Evolutionary conservation across 2,888 invertebrate species (phyloP).

Genomic region (Euphydryas editha): DNA sequence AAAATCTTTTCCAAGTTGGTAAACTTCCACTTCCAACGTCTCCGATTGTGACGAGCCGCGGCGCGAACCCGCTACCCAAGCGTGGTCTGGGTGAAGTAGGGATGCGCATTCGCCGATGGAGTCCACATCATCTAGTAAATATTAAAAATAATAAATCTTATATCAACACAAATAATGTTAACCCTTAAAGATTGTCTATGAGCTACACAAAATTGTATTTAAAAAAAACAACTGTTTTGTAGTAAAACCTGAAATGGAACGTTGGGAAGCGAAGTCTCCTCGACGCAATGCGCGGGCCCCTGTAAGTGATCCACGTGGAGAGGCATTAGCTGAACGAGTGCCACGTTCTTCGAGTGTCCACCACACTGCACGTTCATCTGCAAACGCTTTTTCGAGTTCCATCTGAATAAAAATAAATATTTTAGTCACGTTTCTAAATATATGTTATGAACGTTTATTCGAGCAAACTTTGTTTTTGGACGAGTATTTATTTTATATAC

Average conservation of each 20-base stretch:
- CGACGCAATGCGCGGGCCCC: conserved; percentile 87
- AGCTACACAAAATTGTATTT: neutral
- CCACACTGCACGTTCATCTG: conserved; percentile 95
- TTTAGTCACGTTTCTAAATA: neutral
- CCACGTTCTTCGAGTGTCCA: conserved; percentile 93
- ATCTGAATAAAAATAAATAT: conserved; percentile 62
- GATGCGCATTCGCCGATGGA: conserved; percentile 90
- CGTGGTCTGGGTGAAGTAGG: conserved; percentile 93
- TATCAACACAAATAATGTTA: no score
- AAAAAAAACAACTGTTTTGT: neutral
- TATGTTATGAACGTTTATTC: neutral
- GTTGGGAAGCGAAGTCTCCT: conserved; percentile 88
- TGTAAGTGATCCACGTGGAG: conserved; percentile 91
- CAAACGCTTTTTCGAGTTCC: conserved; percentile 91
- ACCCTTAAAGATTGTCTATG: neutral
- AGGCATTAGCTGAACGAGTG: conserved; percentile 90
- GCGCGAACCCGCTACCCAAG: conserved; percentile 90
- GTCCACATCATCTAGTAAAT: conserved; percentile 86
- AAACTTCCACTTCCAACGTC: conserved; percentile 92
- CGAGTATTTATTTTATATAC: no score
- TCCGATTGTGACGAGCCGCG: conserved; percentile 96
- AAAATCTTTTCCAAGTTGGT: conserved; percentile 93
- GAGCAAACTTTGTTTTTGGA: neutral
- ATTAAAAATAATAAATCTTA: conserved; percentile 8
- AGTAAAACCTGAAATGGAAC: conserved; percentile 86